phyloP scores from a whole-genome alignment of 2,888 invertebrate species.

The Globia sparganii region DNA sequence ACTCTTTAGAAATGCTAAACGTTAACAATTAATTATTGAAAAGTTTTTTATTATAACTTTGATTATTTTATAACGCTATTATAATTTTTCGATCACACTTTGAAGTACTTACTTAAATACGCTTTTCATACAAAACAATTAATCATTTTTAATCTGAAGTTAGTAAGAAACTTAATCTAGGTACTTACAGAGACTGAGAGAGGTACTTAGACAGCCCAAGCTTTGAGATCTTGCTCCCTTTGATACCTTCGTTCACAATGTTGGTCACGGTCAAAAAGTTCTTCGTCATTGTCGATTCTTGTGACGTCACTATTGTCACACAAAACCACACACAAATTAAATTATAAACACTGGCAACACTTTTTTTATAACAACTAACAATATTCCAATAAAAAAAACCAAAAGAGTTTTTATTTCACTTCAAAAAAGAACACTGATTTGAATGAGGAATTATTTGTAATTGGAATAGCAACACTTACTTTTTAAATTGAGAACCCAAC shows the following conservation, averaged over 20 bases:
- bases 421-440: constrained; percentile 58
- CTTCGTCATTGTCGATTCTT: constrained; percentile 89
- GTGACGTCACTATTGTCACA: constrained; percentile 84
- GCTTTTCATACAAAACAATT: background rate
- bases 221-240: constrained; percentile 94
- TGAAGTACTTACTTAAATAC: background rate
- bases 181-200: constrained; percentile 95
- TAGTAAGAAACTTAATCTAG: background rate
- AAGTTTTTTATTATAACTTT: background rate
- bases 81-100: background rate
- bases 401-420: constrained; percentile 36
- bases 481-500: constrained; percentile 82
- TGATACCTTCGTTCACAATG: constrained; percentile 93
- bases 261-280: constrained; percentile 91
- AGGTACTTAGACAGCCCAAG: constrained; percentile 94
- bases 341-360: constrained; percentile 62
- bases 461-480: constrained; percentile 79
- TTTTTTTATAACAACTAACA: constrained; percentile 34
- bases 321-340: constrained; percentile 71
- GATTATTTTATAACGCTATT: background rate
- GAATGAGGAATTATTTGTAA: constrained; percentile 45
- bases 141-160: background rate
- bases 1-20: background rate
- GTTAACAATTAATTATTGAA: background rate
- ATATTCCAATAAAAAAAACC: constrained; percentile 38